These are phyloP conservation scores for Stratiolaelaps scimitus DNA, from an alignment of 1,140 invertebrate species.

Conservation along the genomic window DNA sequence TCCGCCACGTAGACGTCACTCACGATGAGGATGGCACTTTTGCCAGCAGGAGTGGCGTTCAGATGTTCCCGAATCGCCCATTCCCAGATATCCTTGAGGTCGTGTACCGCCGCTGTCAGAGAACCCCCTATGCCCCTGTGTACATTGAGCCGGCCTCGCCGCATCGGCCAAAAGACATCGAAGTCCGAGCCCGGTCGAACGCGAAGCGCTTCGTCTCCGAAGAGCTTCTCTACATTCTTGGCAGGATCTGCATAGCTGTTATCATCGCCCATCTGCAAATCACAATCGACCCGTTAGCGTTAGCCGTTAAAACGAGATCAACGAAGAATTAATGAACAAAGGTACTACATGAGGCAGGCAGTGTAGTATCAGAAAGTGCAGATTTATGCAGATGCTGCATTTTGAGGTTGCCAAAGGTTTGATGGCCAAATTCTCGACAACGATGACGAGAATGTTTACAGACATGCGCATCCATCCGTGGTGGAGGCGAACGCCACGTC, in stretches of 20 bases:
- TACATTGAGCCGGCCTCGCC: slow-evolving; percentile 62
- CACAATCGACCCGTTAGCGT: neutral
- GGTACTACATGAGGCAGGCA: neutral
- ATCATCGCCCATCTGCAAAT: neutral
- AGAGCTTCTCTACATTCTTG: slow-evolving; percentile 41
- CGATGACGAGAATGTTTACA: too few relatives aligned
- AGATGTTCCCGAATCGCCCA: slow-evolving; percentile 60
- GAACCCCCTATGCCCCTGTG: slow-evolving; percentile 69
- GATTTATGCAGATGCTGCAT: neutral
- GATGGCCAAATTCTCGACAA: neutral
- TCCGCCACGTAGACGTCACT: slow-evolving; percentile 79
- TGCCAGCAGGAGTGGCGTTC: slow-evolving; percentile 61
- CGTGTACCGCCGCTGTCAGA: slow-evolving; percentile 61
- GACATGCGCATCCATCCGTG: too few relatives aligned
- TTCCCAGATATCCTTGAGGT: slow-evolving; percentile 76
- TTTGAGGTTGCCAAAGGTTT: neutral
- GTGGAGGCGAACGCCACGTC: too few relatives aligned
- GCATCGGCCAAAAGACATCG: slow-evolving; percentile 77
- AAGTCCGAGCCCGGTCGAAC: slow-evolving; percentile 43
- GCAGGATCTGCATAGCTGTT: slow-evolving; percentile 50
- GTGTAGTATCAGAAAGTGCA: too few relatives aligned
- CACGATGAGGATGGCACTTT: slow-evolving; percentile 71
- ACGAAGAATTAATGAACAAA: neutral
- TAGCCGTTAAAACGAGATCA: neutral
- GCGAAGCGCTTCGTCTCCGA: slow-evolving; percentile 30